Conservation (phyloP, 1,140 invertebrate species). For the Aplysia californica region DNA sequence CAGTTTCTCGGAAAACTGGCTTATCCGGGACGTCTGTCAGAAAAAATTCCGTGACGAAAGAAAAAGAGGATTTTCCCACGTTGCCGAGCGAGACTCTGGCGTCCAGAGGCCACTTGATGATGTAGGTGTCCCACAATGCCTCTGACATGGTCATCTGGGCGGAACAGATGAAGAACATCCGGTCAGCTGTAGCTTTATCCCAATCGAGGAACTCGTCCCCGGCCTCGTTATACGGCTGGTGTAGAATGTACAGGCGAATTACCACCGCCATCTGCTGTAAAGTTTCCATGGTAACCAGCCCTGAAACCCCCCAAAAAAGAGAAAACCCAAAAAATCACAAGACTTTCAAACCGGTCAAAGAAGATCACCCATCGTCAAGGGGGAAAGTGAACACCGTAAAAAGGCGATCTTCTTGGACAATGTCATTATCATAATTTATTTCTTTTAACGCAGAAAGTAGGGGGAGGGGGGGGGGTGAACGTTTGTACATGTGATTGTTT, state of each 20-base stretch:
- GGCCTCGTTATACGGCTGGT: neutral
- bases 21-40: neutral
- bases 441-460: no score
- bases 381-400: no score
- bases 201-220: conserved; percentile 4
- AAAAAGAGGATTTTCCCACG: conserved; percentile 13
- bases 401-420: no score
- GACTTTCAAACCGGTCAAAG: neutral
- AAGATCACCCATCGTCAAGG: neutral
- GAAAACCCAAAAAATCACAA: neutral
- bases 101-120: conserved; percentile 16
- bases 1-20: neutral
- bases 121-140: neutral
- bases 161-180: neutral
- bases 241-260: neutral
- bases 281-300: neutral
- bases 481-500: no score
- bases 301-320: neutral
- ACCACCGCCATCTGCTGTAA: neutral
- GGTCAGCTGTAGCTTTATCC: neutral
- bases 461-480: no score
- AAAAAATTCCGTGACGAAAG: neutral
- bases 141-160: conserved; percentile 5
- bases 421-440: no score
- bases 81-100: neutral